Conservation (phyloP, 2,888 invertebrate species). For the Temnothorax ravouxi region DNA sequence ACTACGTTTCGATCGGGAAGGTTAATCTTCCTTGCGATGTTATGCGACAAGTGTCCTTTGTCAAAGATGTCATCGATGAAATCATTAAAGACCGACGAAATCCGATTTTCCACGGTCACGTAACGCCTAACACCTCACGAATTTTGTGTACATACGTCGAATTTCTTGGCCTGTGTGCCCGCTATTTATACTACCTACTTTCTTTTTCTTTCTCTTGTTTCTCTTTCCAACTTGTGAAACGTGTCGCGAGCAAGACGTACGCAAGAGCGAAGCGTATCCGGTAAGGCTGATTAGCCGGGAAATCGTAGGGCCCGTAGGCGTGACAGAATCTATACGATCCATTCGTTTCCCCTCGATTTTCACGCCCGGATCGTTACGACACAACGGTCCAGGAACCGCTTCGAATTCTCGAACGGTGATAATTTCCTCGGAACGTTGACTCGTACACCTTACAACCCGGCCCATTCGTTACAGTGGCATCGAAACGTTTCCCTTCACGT, state of each 20-base stretch:
- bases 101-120: constrained; percentile 67
- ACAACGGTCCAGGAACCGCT: constrained; percentile 23
- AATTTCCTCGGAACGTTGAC: constrained; percentile 55
- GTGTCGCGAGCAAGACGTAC: constrained; percentile 61
- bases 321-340: constrained; percentile 58
- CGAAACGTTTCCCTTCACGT: constrained; percentile 27
- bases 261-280: constrained; percentile 45
- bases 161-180: constrained; percentile 37
- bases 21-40: constrained; percentile 4
- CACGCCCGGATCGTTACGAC: constrained; percentile 56
- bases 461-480: constrained; percentile 62
- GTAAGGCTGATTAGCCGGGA: constrained; percentile 49
- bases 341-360: constrained; percentile 62
- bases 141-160: constrained; percentile 2
- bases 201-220: constrained; percentile 36
- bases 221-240: constrained; percentile 57
- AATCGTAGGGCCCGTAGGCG: constrained; percentile 60
- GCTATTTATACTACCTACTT: background rate
- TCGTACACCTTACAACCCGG: constrained; percentile 30
- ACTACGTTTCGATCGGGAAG: background rate
- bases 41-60: background rate
- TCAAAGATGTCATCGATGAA: constrained; percentile 12
- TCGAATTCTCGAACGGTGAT: constrained; percentile 52
- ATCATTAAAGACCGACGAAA: constrained; percentile 68
- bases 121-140: background rate